A percentile compares a stretch with the other conserved stretches of the same genome.
These are phyloP conservation scores for Drosophila anomelani DNA, from an alignment of 2,888 invertebrate species.

Conservation along the genomic window DNA sequence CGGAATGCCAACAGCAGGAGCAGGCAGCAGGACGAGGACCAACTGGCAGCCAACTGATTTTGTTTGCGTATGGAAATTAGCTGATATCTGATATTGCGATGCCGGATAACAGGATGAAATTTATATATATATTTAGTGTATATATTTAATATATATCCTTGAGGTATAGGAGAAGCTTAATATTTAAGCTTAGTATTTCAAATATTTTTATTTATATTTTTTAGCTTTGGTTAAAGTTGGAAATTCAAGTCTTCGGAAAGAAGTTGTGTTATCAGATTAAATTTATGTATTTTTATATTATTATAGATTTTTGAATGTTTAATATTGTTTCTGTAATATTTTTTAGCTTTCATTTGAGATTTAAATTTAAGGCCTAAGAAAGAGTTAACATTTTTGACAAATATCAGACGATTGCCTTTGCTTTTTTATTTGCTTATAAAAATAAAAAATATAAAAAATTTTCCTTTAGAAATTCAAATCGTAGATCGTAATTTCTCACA, in stretches of 20 bases:
- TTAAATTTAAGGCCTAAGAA: background rate
- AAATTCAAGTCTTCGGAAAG: background rate
- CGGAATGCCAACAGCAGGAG: conserved; percentile 9
- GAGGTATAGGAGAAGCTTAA: background rate
- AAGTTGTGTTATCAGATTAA: no score
- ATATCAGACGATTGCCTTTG: accelerated
- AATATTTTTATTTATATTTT: background rate
- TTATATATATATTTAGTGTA: background rate
- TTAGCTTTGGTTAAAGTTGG: background rate
- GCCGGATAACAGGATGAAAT: background rate
- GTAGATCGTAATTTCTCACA: no score
- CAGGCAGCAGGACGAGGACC: background rate
- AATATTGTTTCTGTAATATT: background rate
- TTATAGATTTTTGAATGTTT: no score
- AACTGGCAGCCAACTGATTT: conserved; percentile 2
- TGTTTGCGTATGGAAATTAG: conserved; percentile 19
- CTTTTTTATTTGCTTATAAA: background rate
- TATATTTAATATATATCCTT: background rate
- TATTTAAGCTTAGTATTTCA: background rate
- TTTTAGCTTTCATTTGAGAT: background rate
- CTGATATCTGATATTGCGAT: conserved; percentile 7
- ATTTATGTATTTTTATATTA: no score
- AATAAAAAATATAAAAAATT: no score
- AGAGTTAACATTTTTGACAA: background rate
- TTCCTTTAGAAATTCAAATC: no score